Conservation (phyloP, 1,140 invertebrate genomes). For the Platorchestia sp. region DNA sequence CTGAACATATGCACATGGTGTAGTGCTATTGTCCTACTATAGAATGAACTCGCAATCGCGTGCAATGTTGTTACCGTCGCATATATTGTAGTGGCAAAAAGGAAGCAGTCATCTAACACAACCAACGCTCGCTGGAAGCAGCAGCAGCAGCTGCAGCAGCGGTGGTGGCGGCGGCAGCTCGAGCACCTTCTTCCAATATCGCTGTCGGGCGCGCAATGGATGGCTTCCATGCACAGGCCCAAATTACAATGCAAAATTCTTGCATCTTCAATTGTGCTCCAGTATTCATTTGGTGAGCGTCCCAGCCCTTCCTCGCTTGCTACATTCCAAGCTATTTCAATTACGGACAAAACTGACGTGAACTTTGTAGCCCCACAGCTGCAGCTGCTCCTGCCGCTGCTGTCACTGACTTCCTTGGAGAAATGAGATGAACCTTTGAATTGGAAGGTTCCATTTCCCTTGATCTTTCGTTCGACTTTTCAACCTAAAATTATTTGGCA, state of each 20-base stretch:
- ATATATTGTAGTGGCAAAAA: background rate
- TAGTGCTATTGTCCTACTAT: background rate
- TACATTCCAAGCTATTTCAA: conserved; percentile 54
- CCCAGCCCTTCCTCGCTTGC: conserved; percentile 11
- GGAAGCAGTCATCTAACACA: background rate
- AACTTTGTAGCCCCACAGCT: background rate
- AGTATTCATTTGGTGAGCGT: conserved; percentile 49
- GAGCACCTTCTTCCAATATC: conserved; percentile 35
- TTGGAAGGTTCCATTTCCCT: background rate
- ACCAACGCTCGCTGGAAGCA: background rate
- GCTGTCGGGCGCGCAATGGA: conserved; percentile 33
- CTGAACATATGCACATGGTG: background rate
- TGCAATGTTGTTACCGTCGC: background rate
- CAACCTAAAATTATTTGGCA: background rate
- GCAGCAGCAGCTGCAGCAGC: background rate
- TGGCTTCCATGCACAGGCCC: conserved; percentile 17
- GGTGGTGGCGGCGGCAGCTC: background rate
- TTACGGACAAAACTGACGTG: conserved; percentile 41
- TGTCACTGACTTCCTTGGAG: background rate
- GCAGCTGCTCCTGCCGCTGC: background rate
- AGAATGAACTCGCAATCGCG: background rate
- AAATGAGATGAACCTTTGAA: background rate
- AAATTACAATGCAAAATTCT: conserved; percentile 55
- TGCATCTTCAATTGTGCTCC: conserved; percentile 54
- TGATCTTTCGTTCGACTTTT: background rate